Percentiles rank a stretch among this genome's conserved stretches.
Conservation (phyloP, 2,888 invertebrate genomes). For the Lottia gigantea region DNA sequence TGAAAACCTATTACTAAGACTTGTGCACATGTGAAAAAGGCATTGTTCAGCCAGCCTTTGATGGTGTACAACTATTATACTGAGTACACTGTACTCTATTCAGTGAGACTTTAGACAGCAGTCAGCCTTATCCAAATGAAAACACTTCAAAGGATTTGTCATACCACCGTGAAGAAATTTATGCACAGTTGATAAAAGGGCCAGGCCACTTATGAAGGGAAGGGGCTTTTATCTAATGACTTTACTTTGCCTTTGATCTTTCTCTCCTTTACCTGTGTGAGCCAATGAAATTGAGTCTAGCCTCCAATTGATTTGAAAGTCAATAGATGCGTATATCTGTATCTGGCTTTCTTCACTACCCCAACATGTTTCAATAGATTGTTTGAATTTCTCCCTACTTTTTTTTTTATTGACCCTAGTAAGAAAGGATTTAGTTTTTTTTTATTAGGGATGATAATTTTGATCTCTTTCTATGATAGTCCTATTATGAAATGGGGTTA, state of each 20-base stretch:
- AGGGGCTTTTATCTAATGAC: constrained; percentile 32
- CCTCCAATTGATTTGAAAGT: no score
- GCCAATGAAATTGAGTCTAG: background rate
- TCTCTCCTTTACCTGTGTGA: constrained; percentile 18
- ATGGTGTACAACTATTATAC: constrained; percentile 20
- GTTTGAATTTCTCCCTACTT: no score
- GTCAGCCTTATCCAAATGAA: constrained; percentile 4
- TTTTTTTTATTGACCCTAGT: no score
- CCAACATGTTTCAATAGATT: no score
- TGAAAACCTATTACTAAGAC: constrained; percentile 8
- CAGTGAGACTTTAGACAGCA: background rate
- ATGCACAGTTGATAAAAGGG: constrained; percentile 33
- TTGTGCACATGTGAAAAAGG: constrained; percentile 6
- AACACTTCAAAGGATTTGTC: constrained; percentile 25
- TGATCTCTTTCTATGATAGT: no score
- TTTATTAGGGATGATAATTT: no score
- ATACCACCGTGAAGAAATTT: constrained; percentile 34
- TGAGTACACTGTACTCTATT: constrained; percentile 14
- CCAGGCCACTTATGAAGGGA: constrained; percentile 31
- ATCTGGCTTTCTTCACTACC: no score
- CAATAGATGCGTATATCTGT: no score
- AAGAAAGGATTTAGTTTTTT: no score
- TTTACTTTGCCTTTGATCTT: constrained; percentile 30
- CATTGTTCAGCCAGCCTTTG: constrained; percentile 16
- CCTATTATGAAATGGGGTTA: no score